These are phyloP conservation scores for Lithobates pipiens DNA, from an alignment of 2,797 vertebrate genomes.

Conservation along the genomic window DNA sequence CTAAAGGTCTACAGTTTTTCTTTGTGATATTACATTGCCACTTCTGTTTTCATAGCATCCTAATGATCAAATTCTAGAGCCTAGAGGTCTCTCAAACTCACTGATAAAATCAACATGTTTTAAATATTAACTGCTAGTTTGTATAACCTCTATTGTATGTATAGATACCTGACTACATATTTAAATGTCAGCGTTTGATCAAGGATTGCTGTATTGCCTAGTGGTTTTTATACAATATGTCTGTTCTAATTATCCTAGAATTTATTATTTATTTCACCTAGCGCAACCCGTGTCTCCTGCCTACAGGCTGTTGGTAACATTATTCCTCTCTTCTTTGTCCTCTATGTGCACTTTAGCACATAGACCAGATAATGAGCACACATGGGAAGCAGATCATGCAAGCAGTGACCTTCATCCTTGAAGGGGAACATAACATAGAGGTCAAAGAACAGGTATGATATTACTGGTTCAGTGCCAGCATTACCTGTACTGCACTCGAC, in stretches of 20 bases:
- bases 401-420: slow-evolving; percentile 95
- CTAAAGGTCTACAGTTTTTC: too few species aligned
- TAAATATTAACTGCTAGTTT: too few species aligned
- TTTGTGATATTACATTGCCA: too few species aligned
- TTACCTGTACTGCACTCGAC: not conserved
- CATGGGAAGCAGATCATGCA: slow-evolving; percentile 99
- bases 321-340: slow-evolving; percentile 7
- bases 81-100: too few species aligned
- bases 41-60: too few species aligned
- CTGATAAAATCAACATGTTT: too few species aligned
- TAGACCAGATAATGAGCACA: slow-evolving; percentile 98
- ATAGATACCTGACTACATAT: not conserved
- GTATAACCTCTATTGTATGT: too few species aligned
- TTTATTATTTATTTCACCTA: not conserved
- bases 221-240: not conserved
- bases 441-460: slow-evolving; percentile 95
- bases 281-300: not conserved
- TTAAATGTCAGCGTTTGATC: not conserved
- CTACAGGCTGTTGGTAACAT: not conserved
- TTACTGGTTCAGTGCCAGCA: slow-evolving; percentile 37
- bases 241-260: not conserved
- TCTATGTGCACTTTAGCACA: slow-evolving; percentile 83
- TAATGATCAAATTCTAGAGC: too few species aligned
- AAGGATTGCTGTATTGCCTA: not conserved
- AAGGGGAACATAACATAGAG: slow-evolving; percentile 94